Evolutionary conservation across 2,797 vertebrate genomes (phyloP).

Genomic region (Rhinogobio ventralis): DNA sequence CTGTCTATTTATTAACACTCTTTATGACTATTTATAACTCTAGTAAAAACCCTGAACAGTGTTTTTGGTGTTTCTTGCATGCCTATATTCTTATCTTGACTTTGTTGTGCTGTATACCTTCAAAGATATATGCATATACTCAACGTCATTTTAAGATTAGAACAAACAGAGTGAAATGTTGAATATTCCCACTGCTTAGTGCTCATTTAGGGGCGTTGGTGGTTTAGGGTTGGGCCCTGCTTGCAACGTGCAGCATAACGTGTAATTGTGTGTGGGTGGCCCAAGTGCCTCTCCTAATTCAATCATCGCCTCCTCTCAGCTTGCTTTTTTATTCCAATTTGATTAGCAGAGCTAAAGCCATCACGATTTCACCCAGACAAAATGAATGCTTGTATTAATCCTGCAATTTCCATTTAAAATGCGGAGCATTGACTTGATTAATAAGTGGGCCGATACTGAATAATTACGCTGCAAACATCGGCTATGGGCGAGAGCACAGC

Average conservation of each 20-base stretch:
- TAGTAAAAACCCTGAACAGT: not conserved
- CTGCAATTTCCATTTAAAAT: constrained; percentile 99
- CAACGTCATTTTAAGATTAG: not conserved
- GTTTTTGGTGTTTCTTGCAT: not conserved
- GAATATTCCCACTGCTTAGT: not conserved
- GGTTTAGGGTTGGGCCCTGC: constrained; percentile 82
- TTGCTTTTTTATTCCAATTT: constrained; percentile 96
- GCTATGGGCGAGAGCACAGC: constrained; percentile 94
- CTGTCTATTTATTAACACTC: not conserved
- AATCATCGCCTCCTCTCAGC: constrained; percentile 91
- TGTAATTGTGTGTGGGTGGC: constrained; percentile 79
- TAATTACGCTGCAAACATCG: constrained; percentile 94
- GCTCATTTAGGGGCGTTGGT: constrained; percentile 56
- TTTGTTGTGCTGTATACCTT: not conserved
- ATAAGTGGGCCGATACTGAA: constrained; percentile 98
- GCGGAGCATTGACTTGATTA: constrained; percentile 98
- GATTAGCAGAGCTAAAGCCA: constrained; percentile 96
- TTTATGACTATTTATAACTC: not conserved
- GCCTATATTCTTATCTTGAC: not conserved
- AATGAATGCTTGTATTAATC: constrained; percentile 99
- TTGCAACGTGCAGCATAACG: constrained; percentile 87
- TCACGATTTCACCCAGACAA: constrained; percentile 96
- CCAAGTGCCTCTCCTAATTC: constrained; percentile 88
- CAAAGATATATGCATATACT: no score
- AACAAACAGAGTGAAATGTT: not conserved